Conservation (phyloP, 2,797 vertebrate species). For the Poeciliopsis paucimaculata region DNA sequence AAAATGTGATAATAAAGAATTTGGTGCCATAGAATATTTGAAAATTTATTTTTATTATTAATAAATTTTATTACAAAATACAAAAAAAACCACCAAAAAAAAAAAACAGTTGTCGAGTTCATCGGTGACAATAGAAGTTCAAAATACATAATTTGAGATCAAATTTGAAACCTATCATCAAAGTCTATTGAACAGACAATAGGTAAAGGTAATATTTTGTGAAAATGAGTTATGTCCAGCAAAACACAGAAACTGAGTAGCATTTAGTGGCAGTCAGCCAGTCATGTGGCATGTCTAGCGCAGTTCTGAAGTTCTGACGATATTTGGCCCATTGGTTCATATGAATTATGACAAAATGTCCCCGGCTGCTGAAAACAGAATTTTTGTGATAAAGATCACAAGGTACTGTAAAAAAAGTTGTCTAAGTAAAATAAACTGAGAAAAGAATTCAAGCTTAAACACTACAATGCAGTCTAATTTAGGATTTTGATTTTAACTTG, state of each 20-base stretch:
- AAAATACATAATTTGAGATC: not conserved
- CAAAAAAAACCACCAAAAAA: too few species aligned
- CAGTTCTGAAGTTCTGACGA: constrained; percentile 11
- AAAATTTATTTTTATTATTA: not conserved
- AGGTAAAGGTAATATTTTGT: constrained; percentile 4
- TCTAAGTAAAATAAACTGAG: not conserved
- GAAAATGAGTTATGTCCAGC: constrained; percentile 13
- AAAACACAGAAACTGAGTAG: constrained; percentile 16
- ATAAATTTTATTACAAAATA: not conserved
- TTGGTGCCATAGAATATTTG: not conserved
- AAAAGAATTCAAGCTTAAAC: not conserved
- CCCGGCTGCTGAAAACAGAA: constrained; percentile 16
- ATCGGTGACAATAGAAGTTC: not conserved
- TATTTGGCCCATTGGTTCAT: constrained; percentile 19
- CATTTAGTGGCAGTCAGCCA: constrained; percentile 24
- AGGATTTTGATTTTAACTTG: not conserved
- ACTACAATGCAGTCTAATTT: not conserved
- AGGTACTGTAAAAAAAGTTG: not conserved
- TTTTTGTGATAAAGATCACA: constrained; percentile 2
- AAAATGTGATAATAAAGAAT: not conserved
- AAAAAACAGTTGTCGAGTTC: not conserved
- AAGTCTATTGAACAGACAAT: not conserved
- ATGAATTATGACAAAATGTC: constrained; percentile 28
- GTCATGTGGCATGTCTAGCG: constrained; percentile 18
- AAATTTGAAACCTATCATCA: not conserved